These are phyloP conservation scores for Matsumurasca onukii DNA, from an alignment of 1,140 invertebrate genomes.

Conservation along the genomic window DNA sequence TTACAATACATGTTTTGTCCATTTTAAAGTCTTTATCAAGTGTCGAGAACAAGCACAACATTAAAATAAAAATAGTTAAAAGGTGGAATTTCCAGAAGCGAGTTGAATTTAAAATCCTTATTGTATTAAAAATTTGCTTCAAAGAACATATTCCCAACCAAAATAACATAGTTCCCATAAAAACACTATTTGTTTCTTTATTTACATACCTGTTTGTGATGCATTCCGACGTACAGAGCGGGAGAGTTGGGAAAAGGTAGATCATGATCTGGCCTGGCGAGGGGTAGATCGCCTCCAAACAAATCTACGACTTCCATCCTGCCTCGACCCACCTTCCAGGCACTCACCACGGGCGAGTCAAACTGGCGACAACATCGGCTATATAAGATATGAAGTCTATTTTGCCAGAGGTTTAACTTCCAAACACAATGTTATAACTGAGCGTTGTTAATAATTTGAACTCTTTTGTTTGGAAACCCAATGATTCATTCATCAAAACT, in stretches of 20 bases:
- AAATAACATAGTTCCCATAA: too few relatives aligned
- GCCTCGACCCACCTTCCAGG: slow-evolving; percentile 70
- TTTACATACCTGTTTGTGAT: slow-evolving; percentile 68
- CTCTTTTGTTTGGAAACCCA: too few relatives aligned
- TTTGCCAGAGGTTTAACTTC: too few relatives aligned
- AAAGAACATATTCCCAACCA: not conserved
- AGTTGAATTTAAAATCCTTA: not conserved
- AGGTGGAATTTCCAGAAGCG: too few relatives aligned
- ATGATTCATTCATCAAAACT: too few relatives aligned
- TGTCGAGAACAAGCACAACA: too few relatives aligned
- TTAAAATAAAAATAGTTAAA: too few relatives aligned
- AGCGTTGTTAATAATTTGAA: too few relatives aligned
- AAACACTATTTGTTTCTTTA: slow-evolving; percentile 1
- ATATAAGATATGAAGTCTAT: too few relatives aligned
- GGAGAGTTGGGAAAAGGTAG: slow-evolving; percentile 40
- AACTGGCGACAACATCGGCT: slow-evolving; percentile 60
- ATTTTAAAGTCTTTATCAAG: too few relatives aligned
- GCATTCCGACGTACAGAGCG: slow-evolving; percentile 82
- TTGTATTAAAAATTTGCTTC: not conserved
- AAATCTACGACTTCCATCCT: slow-evolving; percentile 71
- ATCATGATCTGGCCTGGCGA: slow-evolving; percentile 38
- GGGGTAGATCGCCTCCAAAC: slow-evolving; percentile 56
- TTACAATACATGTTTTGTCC: too few relatives aligned
- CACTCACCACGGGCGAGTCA: slow-evolving; percentile 77
- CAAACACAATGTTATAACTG: too few relatives aligned